Conservation (phyloP, 1,140 invertebrate genomes). For the Cotesia glomerata region DNA sequence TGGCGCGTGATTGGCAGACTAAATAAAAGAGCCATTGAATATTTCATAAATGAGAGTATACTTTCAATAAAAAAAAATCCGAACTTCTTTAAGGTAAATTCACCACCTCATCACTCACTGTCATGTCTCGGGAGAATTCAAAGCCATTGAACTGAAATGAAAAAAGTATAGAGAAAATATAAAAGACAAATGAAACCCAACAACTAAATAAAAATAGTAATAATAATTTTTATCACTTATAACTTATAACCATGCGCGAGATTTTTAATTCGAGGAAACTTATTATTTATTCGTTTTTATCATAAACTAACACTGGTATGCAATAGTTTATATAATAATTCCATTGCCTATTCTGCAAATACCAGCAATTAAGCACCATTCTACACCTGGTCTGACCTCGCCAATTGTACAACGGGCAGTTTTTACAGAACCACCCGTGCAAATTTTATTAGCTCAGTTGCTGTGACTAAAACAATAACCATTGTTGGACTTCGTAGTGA, state of each 20-base stretch:
- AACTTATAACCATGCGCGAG: no score
- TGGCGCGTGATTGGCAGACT: not conserved
- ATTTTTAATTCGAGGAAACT: no score
- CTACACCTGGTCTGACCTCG: not conserved
- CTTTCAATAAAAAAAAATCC: not conserved
- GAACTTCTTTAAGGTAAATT: not conserved
- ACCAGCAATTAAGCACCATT: constrained; percentile 10
- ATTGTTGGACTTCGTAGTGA: constrained; percentile 45
- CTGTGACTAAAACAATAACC: constrained; percentile 48
- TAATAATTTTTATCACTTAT: not conserved
- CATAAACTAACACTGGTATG: no score
- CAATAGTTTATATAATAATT: not conserved
- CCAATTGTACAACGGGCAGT: not conserved
- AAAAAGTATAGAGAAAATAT: not conserved
- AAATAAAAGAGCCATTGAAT: not conserved
- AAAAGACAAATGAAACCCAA: not conserved
- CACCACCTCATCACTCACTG: constrained; percentile 57
- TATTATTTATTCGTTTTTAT: no score
- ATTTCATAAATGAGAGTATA: not conserved
- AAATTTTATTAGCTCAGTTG: constrained; percentile 45
- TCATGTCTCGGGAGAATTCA: constrained; percentile 62
- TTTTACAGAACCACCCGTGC: constrained; percentile 9
- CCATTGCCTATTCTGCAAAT: not conserved
- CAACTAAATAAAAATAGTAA: not conserved
- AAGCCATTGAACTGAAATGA: constrained; percentile 47